Conservation (phyloP, 2,888 invertebrate genomes). For the Eupithecia pulchellata region DNA sequence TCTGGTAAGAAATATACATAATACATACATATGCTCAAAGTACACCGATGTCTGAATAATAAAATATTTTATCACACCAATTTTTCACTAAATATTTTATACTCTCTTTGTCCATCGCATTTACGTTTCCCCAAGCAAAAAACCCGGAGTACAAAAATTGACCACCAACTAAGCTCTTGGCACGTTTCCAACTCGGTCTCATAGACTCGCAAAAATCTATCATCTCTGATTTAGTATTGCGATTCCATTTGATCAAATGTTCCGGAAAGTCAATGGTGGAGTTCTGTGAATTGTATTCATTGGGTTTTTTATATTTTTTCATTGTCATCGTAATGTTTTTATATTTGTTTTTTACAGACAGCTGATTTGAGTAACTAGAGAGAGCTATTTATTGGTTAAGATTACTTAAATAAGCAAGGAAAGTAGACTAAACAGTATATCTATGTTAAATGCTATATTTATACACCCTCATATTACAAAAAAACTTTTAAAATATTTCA, state of each 20-base stretch:
- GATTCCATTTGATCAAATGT: slow-evolving; percentile 40
- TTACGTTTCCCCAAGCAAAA: slow-evolving; percentile 32
- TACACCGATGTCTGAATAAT: no score
- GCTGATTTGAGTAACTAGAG: no score
- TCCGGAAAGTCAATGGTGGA: slow-evolving; percentile 36
- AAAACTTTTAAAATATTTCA: no score
- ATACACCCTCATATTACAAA: no score
- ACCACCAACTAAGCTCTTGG: slow-evolving; percentile 54
- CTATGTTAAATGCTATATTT: no score
- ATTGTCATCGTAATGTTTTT: neutral
- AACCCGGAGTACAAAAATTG: slow-evolving; percentile 51
- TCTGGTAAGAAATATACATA: no score
- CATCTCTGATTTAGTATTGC: slow-evolving; percentile 47
- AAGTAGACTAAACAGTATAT: no score
- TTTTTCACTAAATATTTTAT: neutral
- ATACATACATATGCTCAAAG: no score
- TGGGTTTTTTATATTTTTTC: neutral
- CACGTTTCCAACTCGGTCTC: slow-evolving; percentile 54
- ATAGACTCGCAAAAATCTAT: slow-evolving; percentile 52
- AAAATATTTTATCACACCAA: no score
- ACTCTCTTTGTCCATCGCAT: neutral
- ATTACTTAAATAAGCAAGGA: no score
- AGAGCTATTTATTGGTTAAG: no score
- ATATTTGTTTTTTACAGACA: no score
- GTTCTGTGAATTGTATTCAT: slow-evolving; percentile 25